Conservation (phyloP, 1,140 invertebrate genomes). For the Aphelenchoides fujianensis region DNA sequence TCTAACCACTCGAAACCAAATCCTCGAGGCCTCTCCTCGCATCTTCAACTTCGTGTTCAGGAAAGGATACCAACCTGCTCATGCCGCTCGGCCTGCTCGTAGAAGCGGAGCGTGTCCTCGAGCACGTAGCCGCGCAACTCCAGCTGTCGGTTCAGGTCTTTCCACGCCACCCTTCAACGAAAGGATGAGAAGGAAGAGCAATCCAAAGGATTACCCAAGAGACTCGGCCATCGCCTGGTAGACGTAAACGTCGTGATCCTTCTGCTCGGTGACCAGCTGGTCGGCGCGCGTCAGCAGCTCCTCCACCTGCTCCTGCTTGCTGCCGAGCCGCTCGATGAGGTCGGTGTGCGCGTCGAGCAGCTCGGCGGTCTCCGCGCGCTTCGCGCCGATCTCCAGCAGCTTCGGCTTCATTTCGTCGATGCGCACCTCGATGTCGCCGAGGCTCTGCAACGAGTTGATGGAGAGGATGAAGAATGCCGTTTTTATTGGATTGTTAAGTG, state of each 20-base stretch:
- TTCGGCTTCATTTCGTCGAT: conserved; percentile 80
- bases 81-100: conserved; percentile 42
- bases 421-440: conserved; percentile 78
- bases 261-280: conserved; percentile 75
- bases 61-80: too few species aligned
- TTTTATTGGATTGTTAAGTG: too few species aligned
- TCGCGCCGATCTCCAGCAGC: conserved; percentile 76
- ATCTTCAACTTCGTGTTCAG: too few species aligned
- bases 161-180: too few species aligned
- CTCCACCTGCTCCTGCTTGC: conserved; percentile 83
- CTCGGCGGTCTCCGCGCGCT: conserved; percentile 73
- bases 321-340: conserved; percentile 78
- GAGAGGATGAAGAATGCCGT: too few species aligned
- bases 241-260: conserved; percentile 64
- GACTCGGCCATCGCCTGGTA: conserved; percentile 84
- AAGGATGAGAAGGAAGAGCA: too few species aligned
- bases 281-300: conserved; percentile 81
- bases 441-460: conserved; percentile 73
- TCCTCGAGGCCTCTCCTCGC: too few species aligned
- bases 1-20: background rate
- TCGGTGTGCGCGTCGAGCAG: conserved; percentile 77
- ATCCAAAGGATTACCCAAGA: too few species aligned
- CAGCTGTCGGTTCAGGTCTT: conserved; percentile 77
- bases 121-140: conserved; percentile 75
- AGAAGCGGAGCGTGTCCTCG: conserved; percentile 68